Base-by-base conservation (phyloP, 1,140 invertebrate species). In the Drosophila ambigua region DNA sequence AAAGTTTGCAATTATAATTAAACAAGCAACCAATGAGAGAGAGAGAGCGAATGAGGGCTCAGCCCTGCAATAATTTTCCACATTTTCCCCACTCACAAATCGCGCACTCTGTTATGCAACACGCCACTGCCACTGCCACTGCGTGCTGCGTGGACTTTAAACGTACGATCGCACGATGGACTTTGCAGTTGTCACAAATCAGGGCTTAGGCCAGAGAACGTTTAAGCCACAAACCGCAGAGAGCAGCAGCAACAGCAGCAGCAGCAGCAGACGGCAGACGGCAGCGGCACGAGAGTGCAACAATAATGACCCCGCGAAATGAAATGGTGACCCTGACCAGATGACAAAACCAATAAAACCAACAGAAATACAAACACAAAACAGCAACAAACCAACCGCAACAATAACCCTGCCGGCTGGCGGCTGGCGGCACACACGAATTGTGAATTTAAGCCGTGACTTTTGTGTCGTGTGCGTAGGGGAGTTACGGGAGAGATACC, bases 171-270 rank as follows among this genome's bases (percentile, higher is more conserved):
- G 53, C 28, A 13, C 46, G 5, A 51, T 35, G 28, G 9, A 51
- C 65, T 71, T 61, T 46, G 60, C 78, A 58, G 52, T 69, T 58
- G 65, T 69, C 65, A 58, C 65, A 55, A 71, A 69, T 69, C 65
- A 28, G 35, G 45, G 20, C 26, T 35, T 13, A 39, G 35, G 35
- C 35, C 35, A 28, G 26, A 28, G 26, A 28, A 24, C 63, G 31
- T 49, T 59, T 23, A 60, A 74, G 62, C 44, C 52, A 15, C 51
- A 46, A 54, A 49, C 61, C 44, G 51, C 69, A 65, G 41, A n/a
- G 5, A 46, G 53, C 20, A 61, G 53, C 60, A 53, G 11, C 31
- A 13, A 20, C 20, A 20, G 5, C 26, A 46, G 53, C 20, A 61
- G 53, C 60, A 53, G n/a, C 31, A 13, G 1, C 9, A 9, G n/a